Conservation (phyloP, 2,113 vertebrate genomes). For the Amphiprion percula region DNA sequence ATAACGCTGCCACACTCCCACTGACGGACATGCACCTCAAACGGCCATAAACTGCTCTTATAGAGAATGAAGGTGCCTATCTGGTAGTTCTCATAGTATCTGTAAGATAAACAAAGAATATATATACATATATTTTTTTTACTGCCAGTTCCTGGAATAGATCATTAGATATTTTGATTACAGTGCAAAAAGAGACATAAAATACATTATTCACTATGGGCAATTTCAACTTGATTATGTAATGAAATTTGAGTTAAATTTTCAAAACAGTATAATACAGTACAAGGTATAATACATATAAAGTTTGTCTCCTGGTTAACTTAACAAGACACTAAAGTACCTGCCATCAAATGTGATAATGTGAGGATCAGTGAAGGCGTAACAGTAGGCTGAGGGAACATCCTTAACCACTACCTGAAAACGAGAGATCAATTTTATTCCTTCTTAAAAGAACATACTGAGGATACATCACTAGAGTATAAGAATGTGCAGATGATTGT, state of each 20-base stretch:
- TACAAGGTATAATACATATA: too few relatives aligned
- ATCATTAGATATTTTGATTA: too few relatives aligned
- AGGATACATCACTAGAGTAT: neutral
- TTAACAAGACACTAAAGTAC: conserved; percentile 77
- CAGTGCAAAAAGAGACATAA: neutral
- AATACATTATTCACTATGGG: neutral
- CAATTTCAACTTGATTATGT: neutral
- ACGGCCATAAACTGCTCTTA: conserved; percentile 85
- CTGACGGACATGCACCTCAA: conserved; percentile 92
- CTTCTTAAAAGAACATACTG: neutral
- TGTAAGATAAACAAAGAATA: conserved; percentile 63
- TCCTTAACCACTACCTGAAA: conserved; percentile 89
- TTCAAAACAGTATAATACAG: too few relatives aligned
- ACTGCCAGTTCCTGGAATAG: neutral
- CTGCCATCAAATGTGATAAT: conserved; percentile 95
- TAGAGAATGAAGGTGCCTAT: conserved; percentile 92
- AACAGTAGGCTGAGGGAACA: conserved; percentile 89
- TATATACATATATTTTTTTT: neutral
- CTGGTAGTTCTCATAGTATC: conserved; percentile 91
- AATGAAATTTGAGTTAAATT: too few relatives aligned
- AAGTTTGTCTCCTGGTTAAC: neutral
- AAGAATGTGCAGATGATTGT: too few relatives aligned
- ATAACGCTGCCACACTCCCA: conserved; percentile 91
- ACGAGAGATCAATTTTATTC: neutral
- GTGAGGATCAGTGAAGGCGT: conserved; percentile 93